Evolutionary conservation across 2,797 vertebrate genomes (phyloP), one percentile per base, ranked within the genome.

Genomic region (Chromis chromis): DNA sequence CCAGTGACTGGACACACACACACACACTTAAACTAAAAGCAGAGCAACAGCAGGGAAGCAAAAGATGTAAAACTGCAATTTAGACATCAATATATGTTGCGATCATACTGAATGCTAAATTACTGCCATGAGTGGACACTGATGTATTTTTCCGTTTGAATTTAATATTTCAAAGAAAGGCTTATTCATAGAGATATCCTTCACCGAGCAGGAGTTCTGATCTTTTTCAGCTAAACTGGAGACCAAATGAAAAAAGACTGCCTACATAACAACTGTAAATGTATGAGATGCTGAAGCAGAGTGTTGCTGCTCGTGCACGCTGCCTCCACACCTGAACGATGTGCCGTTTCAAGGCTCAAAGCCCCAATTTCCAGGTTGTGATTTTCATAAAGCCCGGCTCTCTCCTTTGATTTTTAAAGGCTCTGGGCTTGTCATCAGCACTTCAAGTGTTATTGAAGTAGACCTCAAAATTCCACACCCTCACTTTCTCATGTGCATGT

Each of bases 371-470:
- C 71, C 80, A 79, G 74, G 72, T 62, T 70, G 78, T 60, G 68
- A 82, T 79, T 81, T 79, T 70, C 68, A 79, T 36, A 69, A 79
- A 72, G 65, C 53, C 42, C 0, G 0, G 14, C 36, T 25, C 60
- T 74, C 16, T 19, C 21, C 58, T 73, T 86, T 89, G 74, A 85
- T 83, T 83, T 52, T 78, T 24, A 53, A 70, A 65, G 74, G 70
- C 79, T 73, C 0, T 1, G 48, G 65, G 76, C 66, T 7, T 55
- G 63, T 66, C 83, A 82, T 84, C 76, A 63, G 54, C 60, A 72
- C 39, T 56, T 78, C 61, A 70, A 76, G 72, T 74, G 72, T 72
- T 52, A 27, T 65, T 60, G 55, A 50, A 74, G 56, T 22, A 53
- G 50, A 74, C 74, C 50, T 70, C 27, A 54, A 28, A 33, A 67